phyloP scores from a whole-genome alignment of 2,888 invertebrate species.

The Lottia gigantea region DNA sequence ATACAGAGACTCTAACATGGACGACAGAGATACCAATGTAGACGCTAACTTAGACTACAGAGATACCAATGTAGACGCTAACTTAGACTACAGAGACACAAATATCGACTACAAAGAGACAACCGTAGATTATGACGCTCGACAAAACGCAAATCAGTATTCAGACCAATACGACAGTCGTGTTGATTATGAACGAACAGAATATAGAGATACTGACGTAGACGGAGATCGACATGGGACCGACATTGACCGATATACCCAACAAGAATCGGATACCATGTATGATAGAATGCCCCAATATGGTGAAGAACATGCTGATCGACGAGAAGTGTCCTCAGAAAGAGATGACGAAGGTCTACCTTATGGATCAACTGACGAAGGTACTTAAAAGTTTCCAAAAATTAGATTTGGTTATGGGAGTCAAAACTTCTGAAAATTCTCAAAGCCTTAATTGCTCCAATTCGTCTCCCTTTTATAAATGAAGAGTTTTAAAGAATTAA shows the following conservation, averaged over 20 bases:
- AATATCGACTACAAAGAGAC: neutral
- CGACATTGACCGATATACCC: neutral
- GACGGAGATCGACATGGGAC: neutral
- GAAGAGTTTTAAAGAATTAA: no score
- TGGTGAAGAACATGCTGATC: neutral
- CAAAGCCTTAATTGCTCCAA: no score
- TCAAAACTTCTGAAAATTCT: no score
- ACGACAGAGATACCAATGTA: neutral
- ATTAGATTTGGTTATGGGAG: neutral
- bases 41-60: neutral
- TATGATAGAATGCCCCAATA: constrained; percentile 4
- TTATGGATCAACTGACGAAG: constrained; percentile 3
- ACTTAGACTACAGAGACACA: neutral
- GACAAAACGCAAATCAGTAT: no score
- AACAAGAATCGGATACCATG: neutral
- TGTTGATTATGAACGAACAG: neutral
- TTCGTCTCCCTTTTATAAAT: constrained; percentile 7
- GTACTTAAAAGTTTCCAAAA: neutral
- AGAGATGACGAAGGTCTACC: neutral
- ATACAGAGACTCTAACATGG: neutral
- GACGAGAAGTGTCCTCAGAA: neutral
- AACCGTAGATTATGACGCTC: neutral
- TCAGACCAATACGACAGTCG: neutral
- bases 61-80: neutral
- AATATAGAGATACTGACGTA: neutral